Conservation (phyloP, 2,797 vertebrate species). For the Tarsius wallacei region DNA sequence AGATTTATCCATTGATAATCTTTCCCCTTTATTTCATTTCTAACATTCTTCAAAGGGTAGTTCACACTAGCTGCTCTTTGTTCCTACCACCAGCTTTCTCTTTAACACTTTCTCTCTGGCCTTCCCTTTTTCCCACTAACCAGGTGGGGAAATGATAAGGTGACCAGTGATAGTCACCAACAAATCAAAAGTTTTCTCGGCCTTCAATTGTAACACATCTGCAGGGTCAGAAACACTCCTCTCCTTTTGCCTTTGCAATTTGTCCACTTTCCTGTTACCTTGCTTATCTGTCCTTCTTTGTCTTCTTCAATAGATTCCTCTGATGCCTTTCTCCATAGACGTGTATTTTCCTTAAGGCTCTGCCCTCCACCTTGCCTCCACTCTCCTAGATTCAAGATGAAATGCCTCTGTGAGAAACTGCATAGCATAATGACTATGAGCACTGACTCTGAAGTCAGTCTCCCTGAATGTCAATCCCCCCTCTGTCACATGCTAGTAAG, state of each 20-base stretch:
- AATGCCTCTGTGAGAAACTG: neutral
- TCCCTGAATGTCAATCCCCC: neutral
- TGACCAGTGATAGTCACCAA: neutral
- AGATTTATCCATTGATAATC: neutral
- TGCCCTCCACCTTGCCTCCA: neutral
- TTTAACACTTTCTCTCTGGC: constrained; percentile 25
- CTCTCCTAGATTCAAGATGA: neutral
- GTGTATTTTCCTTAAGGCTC: neutral
- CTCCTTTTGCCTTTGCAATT: neutral
- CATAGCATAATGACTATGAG: neutral
- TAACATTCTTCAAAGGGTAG: neutral
- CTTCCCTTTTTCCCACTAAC: neutral
- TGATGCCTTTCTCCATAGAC: neutral
- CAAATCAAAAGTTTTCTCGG: neutral
- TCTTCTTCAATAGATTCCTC: neutral
- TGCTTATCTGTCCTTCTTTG: neutral
- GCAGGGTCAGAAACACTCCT: neutral
- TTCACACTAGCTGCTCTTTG: neutral
- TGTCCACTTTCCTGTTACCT: neutral
- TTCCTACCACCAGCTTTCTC: neutral
- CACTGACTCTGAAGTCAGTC: neutral
- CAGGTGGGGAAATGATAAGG: neutral
- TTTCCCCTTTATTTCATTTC: neutral
- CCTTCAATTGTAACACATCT: neutral
- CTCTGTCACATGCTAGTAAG: neutral